Base-by-base conservation (phyloP, 2,888 invertebrate genomes). In the Harmothoe impar region DNA sequence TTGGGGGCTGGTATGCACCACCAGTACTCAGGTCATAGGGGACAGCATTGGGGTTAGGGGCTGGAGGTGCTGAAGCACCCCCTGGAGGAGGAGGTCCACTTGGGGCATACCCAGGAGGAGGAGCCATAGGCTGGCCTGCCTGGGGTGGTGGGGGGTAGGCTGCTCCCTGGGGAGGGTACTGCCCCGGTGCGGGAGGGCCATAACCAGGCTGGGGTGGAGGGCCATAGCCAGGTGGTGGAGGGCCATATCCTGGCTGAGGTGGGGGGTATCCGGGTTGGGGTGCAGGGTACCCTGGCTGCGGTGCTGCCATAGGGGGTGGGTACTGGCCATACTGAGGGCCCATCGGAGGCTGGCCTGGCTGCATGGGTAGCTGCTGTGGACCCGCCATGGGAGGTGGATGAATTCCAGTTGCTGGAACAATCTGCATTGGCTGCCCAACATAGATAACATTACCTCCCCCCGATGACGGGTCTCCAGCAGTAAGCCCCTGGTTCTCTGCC, bases 301-400 rank as follows among this genome's bases (percentile, higher is more conserved):
- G 72, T 5, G 20, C 15, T 0, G 72, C 72, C 43, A 43, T 43
- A 7, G 72, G 72, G n/a, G 72, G 72, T 25, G 72, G 72, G 17
- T 72, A 72, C 72, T 72, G 72, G 29, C 72, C 72, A 29, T 72
- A 72, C 72, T 72, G 72, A 5, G 72, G 72, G 7, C 72, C 72
- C 72, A 72, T 29, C 5, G 72, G 72, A 29, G 72, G 72, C 72
- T n/a, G 72, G 29, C 72, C 72, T n/a, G 72, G 72, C 72, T 72
- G 72, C 72, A 72, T 72, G 72, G 72, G 72, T 17, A 68, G 68
- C 12, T 10, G 54, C 17, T 17, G 12, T 5, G 68, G 68, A 68
- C 17, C 68, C n/a, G n/a, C 68, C 12, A n/a, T n/a, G 7, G 15
- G 68, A n/a, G 68, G 68, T n/a, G 12, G 68, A n/a, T 7, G 17